Percentiles rank a stretch among this genome's conserved stretches.
Conservation (phyloP, 2,113 vertebrate species). For the Hemibagrus wyckioides region DNA sequence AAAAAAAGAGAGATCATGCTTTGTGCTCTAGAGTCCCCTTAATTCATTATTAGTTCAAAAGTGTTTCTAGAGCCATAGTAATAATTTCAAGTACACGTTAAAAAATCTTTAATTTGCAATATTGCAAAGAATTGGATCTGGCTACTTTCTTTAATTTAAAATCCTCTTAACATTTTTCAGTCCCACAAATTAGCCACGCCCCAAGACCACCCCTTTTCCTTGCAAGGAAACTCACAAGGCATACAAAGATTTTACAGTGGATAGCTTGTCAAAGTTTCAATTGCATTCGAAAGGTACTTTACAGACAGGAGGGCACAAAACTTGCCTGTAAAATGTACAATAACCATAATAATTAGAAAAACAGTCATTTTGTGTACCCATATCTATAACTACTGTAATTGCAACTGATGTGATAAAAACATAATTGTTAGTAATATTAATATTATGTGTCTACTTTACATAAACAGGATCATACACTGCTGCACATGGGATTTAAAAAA, state of each 20-base stretch:
- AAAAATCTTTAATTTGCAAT: background rate
- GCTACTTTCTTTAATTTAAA: background rate
- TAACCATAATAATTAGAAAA: too few relatives aligned
- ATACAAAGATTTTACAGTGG: too few relatives aligned
- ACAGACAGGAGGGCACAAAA: too few relatives aligned
- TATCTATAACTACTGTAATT: background rate
- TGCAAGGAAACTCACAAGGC: too few relatives aligned
- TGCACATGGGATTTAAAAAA: conserved; percentile 47
- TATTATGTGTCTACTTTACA: background rate
- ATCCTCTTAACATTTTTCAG: background rate
- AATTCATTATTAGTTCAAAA: background rate
- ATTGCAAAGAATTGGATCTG: background rate
- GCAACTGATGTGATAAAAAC: background rate
- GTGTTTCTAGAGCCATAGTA: background rate
- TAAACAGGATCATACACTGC: conserved; percentile 66
- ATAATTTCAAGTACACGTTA: background rate
- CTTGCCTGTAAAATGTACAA: too few relatives aligned
- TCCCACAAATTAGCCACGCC: background rate
- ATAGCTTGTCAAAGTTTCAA: too few relatives aligned
- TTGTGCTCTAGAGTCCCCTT: background rate
- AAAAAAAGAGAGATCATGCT: background rate
- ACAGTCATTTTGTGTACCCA: too few relatives aligned
- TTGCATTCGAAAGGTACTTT: too few relatives aligned
- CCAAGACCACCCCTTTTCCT: too few relatives aligned
- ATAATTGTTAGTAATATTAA: background rate